A percentile compares a stretch with the other conserved stretches of the same genome.
phyloP scores from a whole-genome alignment of 2,797 vertebrate genomes.

The Hoplostethus atlanticus region DNA sequence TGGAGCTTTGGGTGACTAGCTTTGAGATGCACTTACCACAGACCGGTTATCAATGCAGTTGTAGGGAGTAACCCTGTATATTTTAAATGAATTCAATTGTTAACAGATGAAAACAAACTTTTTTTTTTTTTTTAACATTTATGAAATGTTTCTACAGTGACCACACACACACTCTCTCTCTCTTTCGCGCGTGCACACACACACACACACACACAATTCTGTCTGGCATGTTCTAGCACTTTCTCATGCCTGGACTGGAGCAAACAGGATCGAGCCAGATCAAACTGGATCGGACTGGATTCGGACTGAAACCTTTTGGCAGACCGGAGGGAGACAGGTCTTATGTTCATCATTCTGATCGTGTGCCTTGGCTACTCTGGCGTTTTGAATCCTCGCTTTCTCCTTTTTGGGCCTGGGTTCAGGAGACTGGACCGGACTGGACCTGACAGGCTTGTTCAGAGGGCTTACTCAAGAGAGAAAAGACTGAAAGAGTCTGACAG shows the following conservation, averaged over 20 bases:
- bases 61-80: constrained; percentile 56
- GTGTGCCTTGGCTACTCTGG: constrained; percentile 79
- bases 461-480: constrained; percentile 4
- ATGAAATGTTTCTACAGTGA: constrained; percentile 62
- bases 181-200: constrained; percentile 7
- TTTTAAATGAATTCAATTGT: constrained; percentile 43
- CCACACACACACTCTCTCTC: constrained; percentile 14
- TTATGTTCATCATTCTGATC: constrained; percentile 62
- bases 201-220: constrained; percentile 41
- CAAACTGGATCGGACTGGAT: constrained; percentile 42
- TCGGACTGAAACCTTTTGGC: constrained; percentile 22
- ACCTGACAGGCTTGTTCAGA: constrained; percentile 11
- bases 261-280: constrained; percentile 54
- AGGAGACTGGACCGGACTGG: constrained; percentile 24
- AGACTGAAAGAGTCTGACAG: constrained; percentile 7
- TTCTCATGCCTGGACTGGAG: constrained; percentile 57
- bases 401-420: constrained; percentile 38
- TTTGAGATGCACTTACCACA: constrained; percentile 76
- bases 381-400: constrained; percentile 59
- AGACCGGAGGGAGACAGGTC: constrained; percentile 37
- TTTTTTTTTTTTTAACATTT: constrained; percentile 44
- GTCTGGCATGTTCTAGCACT: constrained; percentile 74
- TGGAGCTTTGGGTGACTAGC: constrained; percentile 63
- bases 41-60: constrained; percentile 68
- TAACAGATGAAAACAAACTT: constrained; percentile 41